Conservation (phyloP, 2,113 vertebrate species). For the Apteryx mantelli region DNA sequence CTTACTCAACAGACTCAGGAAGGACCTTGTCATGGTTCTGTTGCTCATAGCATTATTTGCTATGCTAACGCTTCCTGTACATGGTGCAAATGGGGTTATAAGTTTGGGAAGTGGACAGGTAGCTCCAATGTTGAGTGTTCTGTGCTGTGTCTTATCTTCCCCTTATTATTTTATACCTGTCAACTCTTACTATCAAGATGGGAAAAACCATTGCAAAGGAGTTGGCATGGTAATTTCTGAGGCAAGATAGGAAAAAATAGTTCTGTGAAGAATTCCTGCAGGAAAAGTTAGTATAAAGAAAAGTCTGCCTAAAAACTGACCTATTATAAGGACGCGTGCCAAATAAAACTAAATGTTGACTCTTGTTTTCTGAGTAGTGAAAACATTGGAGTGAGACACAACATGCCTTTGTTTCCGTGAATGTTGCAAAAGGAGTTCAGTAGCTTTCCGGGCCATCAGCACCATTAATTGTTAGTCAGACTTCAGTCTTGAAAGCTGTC, state of each 20-base stretch:
- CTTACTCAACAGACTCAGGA: conserved; percentile 27
- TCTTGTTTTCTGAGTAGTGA: background rate
- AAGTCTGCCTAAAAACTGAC: background rate
- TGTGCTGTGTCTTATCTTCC: background rate
- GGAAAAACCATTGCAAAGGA: background rate
- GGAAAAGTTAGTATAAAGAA: background rate
- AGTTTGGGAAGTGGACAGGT: background rate
- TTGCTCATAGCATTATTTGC: conserved; percentile 42
- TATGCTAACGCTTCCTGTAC: conserved; percentile 40
- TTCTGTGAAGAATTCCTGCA: background rate
- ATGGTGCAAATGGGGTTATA: background rate
- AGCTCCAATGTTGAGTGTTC: background rate
- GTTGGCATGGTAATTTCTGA: background rate
- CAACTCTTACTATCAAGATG: background rate
- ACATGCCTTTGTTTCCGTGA: background rate
- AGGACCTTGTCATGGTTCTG: conserved; percentile 54
- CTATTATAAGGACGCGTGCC: background rate
- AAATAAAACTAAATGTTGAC: background rate
- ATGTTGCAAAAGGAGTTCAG: background rate
- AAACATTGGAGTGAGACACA: background rate
- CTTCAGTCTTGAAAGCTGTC: background rate
- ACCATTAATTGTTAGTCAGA: background rate
- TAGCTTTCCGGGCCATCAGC: background rate
- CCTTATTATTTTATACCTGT: background rate
- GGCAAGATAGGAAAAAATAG: background rate